Evolutionary conservation across 2,797 vertebrate genomes (phyloP).

Genomic region (Coendou prehensilis): DNA sequence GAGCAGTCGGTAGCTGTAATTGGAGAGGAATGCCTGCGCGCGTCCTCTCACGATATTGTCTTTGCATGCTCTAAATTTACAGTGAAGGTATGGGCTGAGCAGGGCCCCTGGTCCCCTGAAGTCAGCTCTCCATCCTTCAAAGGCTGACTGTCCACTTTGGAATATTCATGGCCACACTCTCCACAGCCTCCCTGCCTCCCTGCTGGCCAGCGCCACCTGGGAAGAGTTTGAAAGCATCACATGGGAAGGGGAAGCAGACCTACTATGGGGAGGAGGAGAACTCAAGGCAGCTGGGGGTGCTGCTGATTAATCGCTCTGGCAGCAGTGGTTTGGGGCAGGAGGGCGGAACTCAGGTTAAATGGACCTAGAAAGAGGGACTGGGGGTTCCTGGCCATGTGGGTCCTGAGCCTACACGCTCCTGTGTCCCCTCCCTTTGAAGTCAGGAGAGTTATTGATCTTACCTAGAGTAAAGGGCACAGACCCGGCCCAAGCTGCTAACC

Average conservation of each 20-base stretch:
- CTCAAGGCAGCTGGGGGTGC: background rate
- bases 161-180: conserved; percentile 7
- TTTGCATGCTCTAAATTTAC: background rate
- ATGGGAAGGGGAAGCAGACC: background rate
- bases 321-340: background rate
- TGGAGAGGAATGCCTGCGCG: background rate
- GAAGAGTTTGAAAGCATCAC: conserved; percentile 13
- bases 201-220: background rate
- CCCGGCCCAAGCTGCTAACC: background rate
- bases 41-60: background rate
- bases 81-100: background rate
- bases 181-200: background rate
- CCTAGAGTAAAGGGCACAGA: background rate
- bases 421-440: conserved; percentile 14
- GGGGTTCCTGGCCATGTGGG: background rate
- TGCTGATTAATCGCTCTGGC: background rate
- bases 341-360: background rate
- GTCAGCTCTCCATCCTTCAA: background rate
- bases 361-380: background rate
- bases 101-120: background rate
- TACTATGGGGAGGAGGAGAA: too few relatives aligned
- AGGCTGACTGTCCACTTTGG: background rate
- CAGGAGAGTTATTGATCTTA: conserved; percentile 21
- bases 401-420: background rate
- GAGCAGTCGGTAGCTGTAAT: background rate